Base-by-base conservation (phyloP, 92 coral and sea anemone genomes). In the Palythoa heliodiscus region DNA sequence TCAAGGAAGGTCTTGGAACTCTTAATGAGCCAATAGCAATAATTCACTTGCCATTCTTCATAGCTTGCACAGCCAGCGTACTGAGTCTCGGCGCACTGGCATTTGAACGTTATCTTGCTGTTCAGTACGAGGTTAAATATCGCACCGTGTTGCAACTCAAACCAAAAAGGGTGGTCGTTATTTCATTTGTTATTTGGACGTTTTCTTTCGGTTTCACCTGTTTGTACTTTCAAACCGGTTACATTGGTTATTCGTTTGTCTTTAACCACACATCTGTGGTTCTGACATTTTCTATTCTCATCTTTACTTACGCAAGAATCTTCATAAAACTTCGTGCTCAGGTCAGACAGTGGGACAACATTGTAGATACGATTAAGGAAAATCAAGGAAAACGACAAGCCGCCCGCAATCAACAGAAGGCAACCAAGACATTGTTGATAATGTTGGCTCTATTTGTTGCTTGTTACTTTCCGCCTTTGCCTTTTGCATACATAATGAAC, bases 31-130 rank as follows among this genome's bases (percentile, higher is more conserved):
- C 66, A 38, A 2, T 83, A 4, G 78, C 69, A 11, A 67, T 85
- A 15, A 40, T 87, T 12, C 90, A 87, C 55, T 74, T 88, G 84
- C 80, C 87, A 17, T 88, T 63, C 37, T 88, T 88, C 70, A 88
- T 88, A 39, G 54, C 57, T 43, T 82, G 87, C 71, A 88, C 90
- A 23, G 87, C 90, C 11, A 82, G 87, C 16, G 90, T 88, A 16
- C 78, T 88, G 24, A 83, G 87, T 63, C 77, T 88, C 11, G 87
- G 79, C 22, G 73, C 90, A 13, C 20, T 88, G n/a, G 87, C 90
- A 63, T 83, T 88, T 3, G 90, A 88, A 57, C 77, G 90, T 3
- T 88, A 88, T 75, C 66, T 88, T 4, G 90, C 83, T 2, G 86
- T 83, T 55, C 71, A 86, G 71, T 82, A 83, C 58, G 87, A 79